Conservation (phyloP, 2,797 vertebrate genomes). For the Gephyroberyx darwinii region DNA sequence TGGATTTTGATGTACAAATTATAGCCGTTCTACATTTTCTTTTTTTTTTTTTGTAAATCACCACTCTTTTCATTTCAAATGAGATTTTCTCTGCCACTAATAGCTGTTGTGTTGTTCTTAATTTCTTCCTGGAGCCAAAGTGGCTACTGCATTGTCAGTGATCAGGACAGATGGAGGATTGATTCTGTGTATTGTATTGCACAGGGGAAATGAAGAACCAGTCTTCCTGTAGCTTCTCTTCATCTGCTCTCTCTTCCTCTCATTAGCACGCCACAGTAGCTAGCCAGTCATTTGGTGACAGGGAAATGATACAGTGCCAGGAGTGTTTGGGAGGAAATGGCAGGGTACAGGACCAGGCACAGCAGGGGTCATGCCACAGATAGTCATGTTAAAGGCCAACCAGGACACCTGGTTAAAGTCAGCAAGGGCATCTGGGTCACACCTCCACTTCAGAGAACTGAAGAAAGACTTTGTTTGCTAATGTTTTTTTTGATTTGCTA, state of each 20-base stretch:
- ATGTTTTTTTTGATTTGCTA: background rate
- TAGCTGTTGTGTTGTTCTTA: constrained; percentile 93
- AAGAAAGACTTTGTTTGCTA: constrained; percentile 12
- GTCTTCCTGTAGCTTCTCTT: constrained; percentile 88
- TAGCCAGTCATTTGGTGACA: constrained; percentile 97
- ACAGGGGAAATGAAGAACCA: constrained; percentile 61
- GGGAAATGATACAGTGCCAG: constrained; percentile 97
- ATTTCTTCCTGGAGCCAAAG: constrained; percentile 94
- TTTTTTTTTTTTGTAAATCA: constrained; percentile 44
- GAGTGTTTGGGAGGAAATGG: constrained; percentile 95
- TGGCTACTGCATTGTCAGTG: constrained; percentile 88
- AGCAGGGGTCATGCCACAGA: constrained; percentile 91
- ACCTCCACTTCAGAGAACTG: constrained; percentile 36
- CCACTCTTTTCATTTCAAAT: constrained; percentile 54
- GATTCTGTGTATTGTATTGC: constrained; percentile 83
- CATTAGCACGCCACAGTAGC: constrained; percentile 85
- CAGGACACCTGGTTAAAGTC: constrained; percentile 80
- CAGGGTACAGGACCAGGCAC: constrained; percentile 86
- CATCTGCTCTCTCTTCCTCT: constrained; percentile 92
- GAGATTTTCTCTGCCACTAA: constrained; percentile 85
- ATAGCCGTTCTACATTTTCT: constrained; percentile 30
- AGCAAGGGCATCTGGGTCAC: constrained; percentile 71
- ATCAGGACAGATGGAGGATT: constrained; percentile 89
- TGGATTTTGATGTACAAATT: constrained; percentile 56
- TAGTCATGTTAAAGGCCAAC: constrained; percentile 86